Base-by-base conservation (phyloP, 2,113 vertebrate genomes). In the Syngnathus scovelli region DNA sequence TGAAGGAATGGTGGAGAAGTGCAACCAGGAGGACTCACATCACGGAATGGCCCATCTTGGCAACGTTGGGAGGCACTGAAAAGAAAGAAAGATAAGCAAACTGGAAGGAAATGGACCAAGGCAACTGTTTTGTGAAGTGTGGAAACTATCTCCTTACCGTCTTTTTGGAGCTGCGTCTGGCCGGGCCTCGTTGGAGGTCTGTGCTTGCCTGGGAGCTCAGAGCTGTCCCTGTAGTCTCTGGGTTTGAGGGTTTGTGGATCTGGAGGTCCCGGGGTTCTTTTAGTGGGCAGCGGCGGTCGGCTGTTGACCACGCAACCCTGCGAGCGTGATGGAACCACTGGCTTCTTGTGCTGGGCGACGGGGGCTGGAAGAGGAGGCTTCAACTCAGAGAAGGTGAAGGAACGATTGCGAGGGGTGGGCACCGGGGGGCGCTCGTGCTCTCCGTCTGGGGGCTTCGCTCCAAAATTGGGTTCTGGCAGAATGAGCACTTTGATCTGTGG, bases 191-290 rank as follows among this genome's bases (percentile, higher is more conserved):
- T 81, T 4, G 0, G 90, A 1, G 71, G 90, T 62, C 93, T 93
- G 67, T 80, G 69, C 0, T 93, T 92, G 0, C 60, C 82, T 0
- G 92, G 92, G 62, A 96, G 81, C 73, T 97, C 95, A 0, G 85
- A 80, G 64, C 68, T 92, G 41, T 96, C 95, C 36, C 95, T 92
- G 82, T 95, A 94, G 87, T 98, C 96, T 3, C 92, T 92, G 71
- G 87, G 67, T 74, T 92, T 94, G 69, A 81, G 41, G 61, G 72
- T 75, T 79, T 92, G 93, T 70, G 90, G 87, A 11, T 95, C 94
- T 52, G 92, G 86, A 9, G 89, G 80, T 0, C 90, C 91, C 0
- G 77, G 86, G 64, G 93, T 93, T 6, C 43, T 48, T 86, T 98
- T 99, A 0, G 81, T 66, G 0, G 97, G 97, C 61, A 98, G 75